Base-by-base conservation (phyloP, 2,797 vertebrate species). In the Pseudochromis fuscus region DNA sequence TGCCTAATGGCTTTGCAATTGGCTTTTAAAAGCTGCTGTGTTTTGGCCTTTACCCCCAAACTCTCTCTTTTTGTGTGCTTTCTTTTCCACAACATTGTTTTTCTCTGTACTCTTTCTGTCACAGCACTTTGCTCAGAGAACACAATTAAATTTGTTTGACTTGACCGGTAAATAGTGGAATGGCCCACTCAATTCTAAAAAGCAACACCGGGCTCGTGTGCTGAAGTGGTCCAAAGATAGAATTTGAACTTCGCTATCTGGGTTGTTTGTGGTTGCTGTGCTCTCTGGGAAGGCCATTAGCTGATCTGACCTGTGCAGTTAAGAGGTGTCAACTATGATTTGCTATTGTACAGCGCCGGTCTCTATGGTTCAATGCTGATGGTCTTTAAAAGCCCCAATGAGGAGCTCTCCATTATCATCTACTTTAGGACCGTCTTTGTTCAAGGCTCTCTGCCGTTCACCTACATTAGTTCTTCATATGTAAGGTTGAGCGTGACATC, bases 1-100 rank as follows among this genome's bases (percentile, higher is more conserved):
- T 55, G 74, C 73, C 74, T 90, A 92, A 93, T 93, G 89, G 84
- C 70, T 89, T 82, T 72, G 78, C 87, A 81, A 89, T 86, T 91
- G 89, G 84, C 76, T 93, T 89, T 90, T 87, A 91, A 88, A 89
- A 83, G 77, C 78, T 81, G 63, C 63, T n/a, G 13, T 81, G 80
- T 72, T 86, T 80, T 83, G 63, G 38, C 75, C 75, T 83, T 85
- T 79, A 61, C 46, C 53, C 67, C 52, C 19, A 30, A 19, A 60
- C 21, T 12, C 35, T 33, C 23, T 38, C 66, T 49, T 55, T 30
- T 23, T 28, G 11, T 9, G 19, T 51, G 11, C 49, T 30, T 56
- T 45, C 64, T 65, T 19, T 67, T 35, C 1, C 18, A 51, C 52
- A 76, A 52, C 69, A 31, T 51, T 68, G 15, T 56, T 66, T 74